These are phyloP conservation scores for Pipa parva DNA, from an alignment of 2,113 vertebrate species.

Conservation along the genomic window DNA sequence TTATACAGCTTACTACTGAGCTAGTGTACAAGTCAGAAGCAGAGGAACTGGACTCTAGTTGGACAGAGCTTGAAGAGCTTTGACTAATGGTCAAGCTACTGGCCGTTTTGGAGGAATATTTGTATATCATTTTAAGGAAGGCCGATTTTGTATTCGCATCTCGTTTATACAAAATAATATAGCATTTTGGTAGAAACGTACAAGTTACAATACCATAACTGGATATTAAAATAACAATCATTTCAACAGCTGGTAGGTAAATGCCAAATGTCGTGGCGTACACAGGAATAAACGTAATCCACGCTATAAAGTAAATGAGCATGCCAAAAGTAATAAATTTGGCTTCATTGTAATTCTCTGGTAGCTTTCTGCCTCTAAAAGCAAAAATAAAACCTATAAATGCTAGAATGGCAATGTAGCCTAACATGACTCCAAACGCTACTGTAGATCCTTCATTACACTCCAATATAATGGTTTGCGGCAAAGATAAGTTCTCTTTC, in stretches of 20 bases:
- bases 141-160: conserved; percentile 77
- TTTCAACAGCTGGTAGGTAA: conserved; percentile 80
- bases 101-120: conserved; percentile 66
- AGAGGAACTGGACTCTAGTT: conserved; percentile 8
- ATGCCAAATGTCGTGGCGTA: conserved; percentile 74
- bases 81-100: conserved; percentile 55
- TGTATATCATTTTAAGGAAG: conserved; percentile 75
- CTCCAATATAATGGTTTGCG: conserved; percentile 64
- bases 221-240: conserved; percentile 83
- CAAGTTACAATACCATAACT: conserved; percentile 81
- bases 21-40: background rate
- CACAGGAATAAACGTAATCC: conserved; percentile 79
- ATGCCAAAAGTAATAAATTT: conserved; percentile 89
- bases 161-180: conserved; percentile 78
- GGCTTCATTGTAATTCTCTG: conserved; percentile 83
- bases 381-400: conserved; percentile 79
- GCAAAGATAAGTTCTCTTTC: conserved; percentile 48
- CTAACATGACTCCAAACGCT: conserved; percentile 75
- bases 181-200: conserved; percentile 83
- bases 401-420: conserved; percentile 71
- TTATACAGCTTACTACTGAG: conserved; percentile 31
- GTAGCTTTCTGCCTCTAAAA: conserved; percentile 81
- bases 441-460: conserved; percentile 74
- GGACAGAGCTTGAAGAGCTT: conserved; percentile 50
- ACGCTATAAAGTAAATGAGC: conserved; percentile 85